phyloP scores from a whole-genome alignment of 2,797 vertebrate species.

The Lacerta viridis region DNA sequence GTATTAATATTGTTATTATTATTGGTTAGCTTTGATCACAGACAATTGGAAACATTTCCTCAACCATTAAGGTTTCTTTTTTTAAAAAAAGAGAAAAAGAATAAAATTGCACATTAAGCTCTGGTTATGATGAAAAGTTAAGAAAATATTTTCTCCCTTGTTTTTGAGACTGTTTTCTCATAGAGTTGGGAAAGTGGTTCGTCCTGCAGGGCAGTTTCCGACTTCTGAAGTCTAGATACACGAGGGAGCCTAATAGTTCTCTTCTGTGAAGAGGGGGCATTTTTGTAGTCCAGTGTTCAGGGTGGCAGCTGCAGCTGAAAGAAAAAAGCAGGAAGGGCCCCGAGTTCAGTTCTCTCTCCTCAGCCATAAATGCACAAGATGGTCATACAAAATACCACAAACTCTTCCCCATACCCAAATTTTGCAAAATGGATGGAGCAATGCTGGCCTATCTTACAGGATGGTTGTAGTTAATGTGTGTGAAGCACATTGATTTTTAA shows the following conservation, averaged over 20 bases:
- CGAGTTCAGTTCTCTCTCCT: neutral
- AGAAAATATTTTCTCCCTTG: slow-evolving; percentile 61
- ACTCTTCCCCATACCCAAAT: neutral
- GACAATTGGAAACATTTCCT: slow-evolving; percentile 67
- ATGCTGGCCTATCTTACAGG: neutral
- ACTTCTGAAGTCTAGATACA: neutral
- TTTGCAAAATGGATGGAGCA: neutral
- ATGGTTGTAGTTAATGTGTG: neutral
- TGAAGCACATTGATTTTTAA: too few relatives aligned
- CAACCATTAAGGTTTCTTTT: slow-evolving; percentile 40
- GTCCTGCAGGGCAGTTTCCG: slow-evolving; percentile 32
- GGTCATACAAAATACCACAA: neutral
- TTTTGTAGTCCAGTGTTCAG: slow-evolving; percentile 14
- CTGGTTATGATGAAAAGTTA: slow-evolving; percentile 69
- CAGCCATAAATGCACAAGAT: neutral
- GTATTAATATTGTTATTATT: slow-evolving; percentile 48
- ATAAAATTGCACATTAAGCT: slow-evolving; percentile 51
- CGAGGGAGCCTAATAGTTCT: neutral
- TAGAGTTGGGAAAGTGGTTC: slow-evolving; percentile 69
- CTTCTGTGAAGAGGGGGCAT: neutral
- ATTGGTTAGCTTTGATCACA: slow-evolving; percentile 59
- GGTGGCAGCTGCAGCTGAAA: slow-evolving; percentile 29
- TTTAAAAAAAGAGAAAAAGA: neutral
- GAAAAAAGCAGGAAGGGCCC: neutral
- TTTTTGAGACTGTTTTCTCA: slow-evolving; percentile 64